Evolutionary conservation across 1,140 invertebrate genomes (phyloP).

Genomic region (Ericerus pela): DNA sequence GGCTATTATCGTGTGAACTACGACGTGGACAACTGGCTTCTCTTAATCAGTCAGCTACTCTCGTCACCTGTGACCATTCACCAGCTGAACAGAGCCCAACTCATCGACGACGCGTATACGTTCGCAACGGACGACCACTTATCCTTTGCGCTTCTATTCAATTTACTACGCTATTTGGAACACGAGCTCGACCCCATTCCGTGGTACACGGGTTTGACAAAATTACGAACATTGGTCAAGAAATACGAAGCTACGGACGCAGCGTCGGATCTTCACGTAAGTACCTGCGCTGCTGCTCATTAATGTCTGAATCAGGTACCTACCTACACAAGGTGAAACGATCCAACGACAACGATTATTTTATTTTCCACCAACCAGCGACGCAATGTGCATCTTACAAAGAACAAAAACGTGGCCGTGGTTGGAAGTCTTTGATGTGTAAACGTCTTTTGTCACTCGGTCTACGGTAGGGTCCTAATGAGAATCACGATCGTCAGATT

Average conservation of each 20-base stretch:
- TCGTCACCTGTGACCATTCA: slow-evolving; percentile 42
- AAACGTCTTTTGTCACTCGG: too few relatives aligned
- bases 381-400: too few relatives aligned
- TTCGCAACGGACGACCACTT: slow-evolving; percentile 53
- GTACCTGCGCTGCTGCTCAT: too few relatives aligned
- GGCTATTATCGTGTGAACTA: slow-evolving; percentile 57
- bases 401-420: too few relatives aligned
- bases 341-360: too few relatives aligned
- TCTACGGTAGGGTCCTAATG: too few relatives aligned
- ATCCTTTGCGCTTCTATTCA: slow-evolving; percentile 49
- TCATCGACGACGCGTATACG: slow-evolving; percentile 71
- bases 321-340: too few relatives aligned
- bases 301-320: too few relatives aligned
- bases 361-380: too few relatives aligned
- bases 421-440: too few relatives aligned
- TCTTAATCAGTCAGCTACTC: slow-evolving; percentile 35
- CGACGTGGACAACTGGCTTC: slow-evolving; percentile 48
- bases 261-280: too few relatives aligned
- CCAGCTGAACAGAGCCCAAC: slow-evolving; percentile 51
- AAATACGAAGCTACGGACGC: slow-evolving; percentile 10
- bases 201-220: slow-evolving; percentile 32
- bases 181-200: slow-evolving; percentile 38
- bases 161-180: slow-evolving; percentile 43
- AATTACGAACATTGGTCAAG: background rate
- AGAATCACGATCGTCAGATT: too few relatives aligned